Percentiles rank a stretch among this genome's conserved stretches.
Evolutionary conservation across 2,888 invertebrate species (phyloP).

Genomic region (Acleris laterana): DNA sequence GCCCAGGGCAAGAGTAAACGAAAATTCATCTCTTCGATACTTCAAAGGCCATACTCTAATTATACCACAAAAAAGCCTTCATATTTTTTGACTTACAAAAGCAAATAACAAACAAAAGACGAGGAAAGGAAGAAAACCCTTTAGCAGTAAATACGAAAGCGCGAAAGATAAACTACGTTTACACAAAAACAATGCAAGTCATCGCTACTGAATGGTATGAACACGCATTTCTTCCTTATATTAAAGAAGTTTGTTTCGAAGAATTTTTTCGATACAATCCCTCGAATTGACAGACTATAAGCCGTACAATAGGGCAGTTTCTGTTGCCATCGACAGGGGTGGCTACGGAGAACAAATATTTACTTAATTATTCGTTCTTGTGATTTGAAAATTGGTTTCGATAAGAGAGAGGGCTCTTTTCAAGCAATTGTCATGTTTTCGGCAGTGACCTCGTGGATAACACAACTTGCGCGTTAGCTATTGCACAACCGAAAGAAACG

Average conservation of each 20-base stretch:
- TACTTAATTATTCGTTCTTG: no score
- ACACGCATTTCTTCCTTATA: slow-evolving; percentile 9
- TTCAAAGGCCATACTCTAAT: no score
- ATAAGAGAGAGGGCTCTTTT: no score
- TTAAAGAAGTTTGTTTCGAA: slow-evolving; percentile 8
- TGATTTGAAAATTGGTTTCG: no score
- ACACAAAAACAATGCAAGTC: slow-evolving; percentile 17
- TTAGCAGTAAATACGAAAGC: neutral
- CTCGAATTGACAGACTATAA: slow-evolving; percentile 33
- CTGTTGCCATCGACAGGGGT: slow-evolving; percentile 14
- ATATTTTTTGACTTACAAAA: no score
- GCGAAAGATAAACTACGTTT: neutral
- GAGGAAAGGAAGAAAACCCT: neutral
- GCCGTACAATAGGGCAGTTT: slow-evolving; percentile 20
- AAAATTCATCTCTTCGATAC: no score
- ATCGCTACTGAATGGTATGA: slow-evolving; percentile 15
- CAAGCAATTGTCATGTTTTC: no score
- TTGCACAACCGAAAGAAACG: no score
- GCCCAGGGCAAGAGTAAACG: no score
- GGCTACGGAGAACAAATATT: neutral
- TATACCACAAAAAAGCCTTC: no score
- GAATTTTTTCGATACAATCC: slow-evolving; percentile 11
- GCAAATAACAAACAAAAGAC: neutral
- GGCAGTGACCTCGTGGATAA: no score
- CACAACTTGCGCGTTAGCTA: no score